Percentiles rank a stretch among this genome's conserved stretches.
phyloP scores from a whole-genome alignment of 1,140 invertebrate genomes.

The Diorhabda elongata region DNA sequence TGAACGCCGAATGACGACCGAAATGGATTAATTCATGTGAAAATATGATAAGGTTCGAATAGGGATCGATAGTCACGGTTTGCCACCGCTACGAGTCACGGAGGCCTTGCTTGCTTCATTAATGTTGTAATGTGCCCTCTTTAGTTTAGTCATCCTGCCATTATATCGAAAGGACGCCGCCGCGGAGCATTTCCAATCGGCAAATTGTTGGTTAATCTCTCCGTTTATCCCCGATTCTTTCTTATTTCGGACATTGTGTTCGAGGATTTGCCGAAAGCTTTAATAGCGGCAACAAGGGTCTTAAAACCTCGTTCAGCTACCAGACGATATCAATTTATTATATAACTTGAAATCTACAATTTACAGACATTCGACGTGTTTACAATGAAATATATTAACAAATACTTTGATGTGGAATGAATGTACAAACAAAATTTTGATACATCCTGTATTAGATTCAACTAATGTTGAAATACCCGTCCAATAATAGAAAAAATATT shows the following conservation, averaged over 20 bases:
- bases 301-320: too few relatives aligned
- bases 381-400: too few relatives aligned
- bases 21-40: slow-evolving; percentile 32
- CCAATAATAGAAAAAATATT: too few relatives aligned
- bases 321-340: too few relatives aligned
- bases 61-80: slow-evolving; percentile 25
- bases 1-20: slow-evolving; percentile 7
- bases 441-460: too few relatives aligned
- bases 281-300: not conserved
- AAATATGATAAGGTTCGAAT: slow-evolving; percentile 31
- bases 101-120: slow-evolving; percentile 17
- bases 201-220: not conserved
- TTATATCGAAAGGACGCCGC: too few relatives aligned
- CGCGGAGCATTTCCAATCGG: not conserved
- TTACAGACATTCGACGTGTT: too few relatives aligned
- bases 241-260: not conserved
- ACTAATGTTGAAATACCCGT: too few relatives aligned
- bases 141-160: slow-evolving; percentile 6
- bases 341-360: too few relatives aligned
- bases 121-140: slow-evolving; percentile 20
- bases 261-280: not conserved
- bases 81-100: slow-evolving; percentile 3
- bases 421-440: too few relatives aligned
- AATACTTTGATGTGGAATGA: too few relatives aligned
- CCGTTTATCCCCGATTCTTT: not conserved